Evolutionary conservation across 2,888 invertebrate genomes (phyloP).

Genomic region (Dexiosoma caninum): DNA sequence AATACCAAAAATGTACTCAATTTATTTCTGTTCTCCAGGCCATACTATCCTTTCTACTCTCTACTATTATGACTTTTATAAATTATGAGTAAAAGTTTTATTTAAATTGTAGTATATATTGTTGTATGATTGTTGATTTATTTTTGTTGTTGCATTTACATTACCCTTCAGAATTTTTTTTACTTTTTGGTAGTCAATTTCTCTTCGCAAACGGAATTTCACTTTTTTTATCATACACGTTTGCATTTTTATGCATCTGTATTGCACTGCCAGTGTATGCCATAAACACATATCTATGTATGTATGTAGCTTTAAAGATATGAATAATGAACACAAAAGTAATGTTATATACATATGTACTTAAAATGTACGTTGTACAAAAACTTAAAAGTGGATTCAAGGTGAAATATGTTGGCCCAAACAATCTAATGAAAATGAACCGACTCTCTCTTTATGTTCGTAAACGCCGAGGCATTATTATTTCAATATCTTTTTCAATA

Average conservation of each 20-base stretch:
- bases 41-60: neutral
- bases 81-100: slow-evolving; percentile 46
- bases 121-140: slow-evolving; percentile 24
- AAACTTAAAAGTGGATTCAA: slow-evolving; percentile 21
- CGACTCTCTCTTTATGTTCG: slow-evolving; percentile 52
- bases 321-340: slow-evolving; percentile 10
- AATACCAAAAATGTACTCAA: neutral
- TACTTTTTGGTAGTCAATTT: slow-evolving; percentile 32
- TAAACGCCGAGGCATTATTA: slow-evolving; percentile 18
- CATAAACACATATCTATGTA: neutral
- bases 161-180: slow-evolving; percentile 15
- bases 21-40: neutral
- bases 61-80: neutral
- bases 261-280: slow-evolving; percentile 5
- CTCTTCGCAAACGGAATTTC: slow-evolving; percentile 44
- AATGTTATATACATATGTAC: slow-evolving; percentile 7
- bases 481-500: slow-evolving; percentile 3
- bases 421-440: neutral
- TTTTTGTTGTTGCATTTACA: slow-evolving; percentile 22
- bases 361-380: neutral
- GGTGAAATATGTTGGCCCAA: neutral
- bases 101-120: slow-evolving; percentile 50
- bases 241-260: neutral
- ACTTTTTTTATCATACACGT: slow-evolving; percentile 57
- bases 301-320: neutral